Percentiles rank a stretch among this genome's conserved stretches.
These are phyloP conservation scores for Dryobotodes eremita DNA, from an alignment of 2,888 invertebrate species.

Conservation along the genomic window DNA sequence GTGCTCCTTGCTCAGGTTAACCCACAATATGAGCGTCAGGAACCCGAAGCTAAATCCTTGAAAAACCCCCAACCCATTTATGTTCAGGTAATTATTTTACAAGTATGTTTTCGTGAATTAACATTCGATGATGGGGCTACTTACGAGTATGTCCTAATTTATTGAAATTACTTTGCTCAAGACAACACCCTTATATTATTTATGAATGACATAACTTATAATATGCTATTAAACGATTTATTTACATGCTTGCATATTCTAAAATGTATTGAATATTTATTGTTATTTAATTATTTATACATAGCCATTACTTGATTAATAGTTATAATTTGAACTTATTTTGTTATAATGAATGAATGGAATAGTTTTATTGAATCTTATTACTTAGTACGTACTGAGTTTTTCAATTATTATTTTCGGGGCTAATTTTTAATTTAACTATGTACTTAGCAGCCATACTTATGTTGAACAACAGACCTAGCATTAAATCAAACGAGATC, in stretches of 20 bases:
- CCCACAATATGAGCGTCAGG: constrained; percentile 70
- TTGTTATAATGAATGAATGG: not conserved
- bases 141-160: not conserved
- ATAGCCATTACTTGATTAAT: not conserved
- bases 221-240: not conserved
- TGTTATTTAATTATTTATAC: not conserved
- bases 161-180: not conserved
- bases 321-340: not conserved
- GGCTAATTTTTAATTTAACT: not conserved
- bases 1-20: constrained; percentile 81
- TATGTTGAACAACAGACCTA: not conserved
- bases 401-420: not conserved
- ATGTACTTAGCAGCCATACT: not conserved
- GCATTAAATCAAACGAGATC: constrained; percentile 38
- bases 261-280: not conserved
- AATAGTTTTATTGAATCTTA: not conserved
- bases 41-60: constrained; percentile 82
- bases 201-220: not conserved
- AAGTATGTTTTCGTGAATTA: not conserved
- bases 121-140: not conserved
- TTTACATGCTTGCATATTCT: constrained; percentile 6
- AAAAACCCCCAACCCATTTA: constrained; percentile 82
- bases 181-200: not conserved
- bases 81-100: constrained; percentile 80
- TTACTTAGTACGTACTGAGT: not conserved